Percentiles rank a stretch among this genome's conserved stretches.
These are phyloP conservation scores for Catharus minimus DNA, from an alignment of 2,113 vertebrate species.

Conservation along the genomic window DNA sequence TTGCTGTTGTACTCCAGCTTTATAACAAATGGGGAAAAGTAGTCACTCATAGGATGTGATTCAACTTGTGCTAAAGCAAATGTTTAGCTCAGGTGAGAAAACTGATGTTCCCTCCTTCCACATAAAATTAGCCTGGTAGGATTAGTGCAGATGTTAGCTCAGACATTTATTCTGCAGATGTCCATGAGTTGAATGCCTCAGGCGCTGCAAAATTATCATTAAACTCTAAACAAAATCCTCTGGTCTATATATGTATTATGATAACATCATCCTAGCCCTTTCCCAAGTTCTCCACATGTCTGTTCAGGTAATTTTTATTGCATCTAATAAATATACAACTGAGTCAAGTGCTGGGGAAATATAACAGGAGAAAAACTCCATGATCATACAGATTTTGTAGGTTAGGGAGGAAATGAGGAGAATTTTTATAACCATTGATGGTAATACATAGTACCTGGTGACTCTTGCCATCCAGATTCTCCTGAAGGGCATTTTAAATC, in stretches of 20 bases:
- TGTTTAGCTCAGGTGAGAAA: not conserved
- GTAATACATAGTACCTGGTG: not conserved
- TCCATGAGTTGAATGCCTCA: not conserved
- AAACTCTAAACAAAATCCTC: not conserved
- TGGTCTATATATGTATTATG: not conserved
- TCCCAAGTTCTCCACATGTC: not conserved
- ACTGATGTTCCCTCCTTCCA: not conserved
- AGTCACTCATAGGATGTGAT: not conserved
- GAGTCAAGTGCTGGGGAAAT: not conserved
- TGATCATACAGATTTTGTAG: not conserved
- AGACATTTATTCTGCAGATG: not conserved
- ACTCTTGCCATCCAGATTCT: not conserved
- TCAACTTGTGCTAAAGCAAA: not conserved
- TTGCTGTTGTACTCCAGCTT: not conserved
- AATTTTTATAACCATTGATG: not conserved
- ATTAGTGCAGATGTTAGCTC: not conserved
- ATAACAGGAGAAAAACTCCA: accelerated
- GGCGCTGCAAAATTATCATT: not conserved
- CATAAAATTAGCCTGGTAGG: not conserved
- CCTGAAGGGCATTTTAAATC: not conserved
- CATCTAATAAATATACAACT: not conserved
- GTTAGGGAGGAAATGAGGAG: not conserved
- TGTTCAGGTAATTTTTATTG: not conserved
- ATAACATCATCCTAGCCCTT: not conserved
- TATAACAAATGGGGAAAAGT: not conserved